Conservation (phyloP, 2,888 invertebrate species). For the Pemphredon lugubris region DNA sequence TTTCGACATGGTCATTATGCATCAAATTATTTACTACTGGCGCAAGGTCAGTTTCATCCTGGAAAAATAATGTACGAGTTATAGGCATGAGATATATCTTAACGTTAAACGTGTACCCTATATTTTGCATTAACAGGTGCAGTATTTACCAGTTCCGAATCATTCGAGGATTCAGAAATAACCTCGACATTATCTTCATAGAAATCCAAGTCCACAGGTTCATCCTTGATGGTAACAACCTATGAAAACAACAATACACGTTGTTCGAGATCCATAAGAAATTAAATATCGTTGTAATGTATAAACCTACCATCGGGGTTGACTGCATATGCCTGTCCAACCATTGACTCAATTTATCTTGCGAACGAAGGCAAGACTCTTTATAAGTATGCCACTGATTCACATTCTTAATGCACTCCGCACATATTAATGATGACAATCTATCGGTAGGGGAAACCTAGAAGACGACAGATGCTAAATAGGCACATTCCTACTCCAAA, state of each 20-base stretch:
- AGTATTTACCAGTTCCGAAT: constrained; percentile 37
- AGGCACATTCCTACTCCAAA: background rate
- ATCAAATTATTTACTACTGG: background rate
- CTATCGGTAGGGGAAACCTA: constrained; percentile 86
- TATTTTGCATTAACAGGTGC: too few species aligned
- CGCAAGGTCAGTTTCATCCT: constrained; percentile 22
- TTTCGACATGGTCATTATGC: constrained; percentile 1
- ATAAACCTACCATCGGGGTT: constrained; percentile 56
- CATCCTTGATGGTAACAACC: constrained; percentile 83
- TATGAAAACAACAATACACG: constrained; percentile 10
- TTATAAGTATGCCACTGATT: constrained; percentile 87
- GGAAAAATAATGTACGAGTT: too few species aligned
- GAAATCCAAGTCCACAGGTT: constrained; percentile 82
- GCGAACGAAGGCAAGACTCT: constrained; percentile 85
- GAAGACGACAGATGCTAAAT: constrained; percentile 75
- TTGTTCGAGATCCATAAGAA: background rate
- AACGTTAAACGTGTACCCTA: background rate
- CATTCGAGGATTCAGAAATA: constrained; percentile 43
- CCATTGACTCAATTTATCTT: constrained; percentile 85
- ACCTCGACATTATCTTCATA: constrained; percentile 60
- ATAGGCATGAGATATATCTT: background rate
- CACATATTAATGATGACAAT: constrained; percentile 86
- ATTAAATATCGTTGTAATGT: background rate
- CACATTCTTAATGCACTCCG: constrained; percentile 85
- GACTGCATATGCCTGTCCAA: constrained; percentile 68